Percentiles rank a stretch among this genome's conserved stretches.
Conservation (phyloP, 2,888 invertebrate species). For the Tribolium freemani region DNA sequence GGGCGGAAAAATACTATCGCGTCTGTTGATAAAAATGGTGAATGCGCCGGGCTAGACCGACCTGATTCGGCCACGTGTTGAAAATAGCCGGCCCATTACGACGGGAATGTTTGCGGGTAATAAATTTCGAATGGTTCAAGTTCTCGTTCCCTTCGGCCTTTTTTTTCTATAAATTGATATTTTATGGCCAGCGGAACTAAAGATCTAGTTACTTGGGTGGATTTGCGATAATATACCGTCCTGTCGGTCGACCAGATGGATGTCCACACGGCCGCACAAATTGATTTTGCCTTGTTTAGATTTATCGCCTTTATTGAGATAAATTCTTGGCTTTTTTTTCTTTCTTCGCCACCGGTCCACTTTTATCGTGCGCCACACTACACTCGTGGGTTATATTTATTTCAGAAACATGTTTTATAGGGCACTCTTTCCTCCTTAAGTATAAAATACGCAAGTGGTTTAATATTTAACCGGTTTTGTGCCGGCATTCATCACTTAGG, state of each 20-base stretch:
- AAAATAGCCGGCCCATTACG: constrained; percentile 54
- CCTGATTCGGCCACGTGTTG: constrained; percentile 51
- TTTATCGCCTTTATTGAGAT: constrained; percentile 66
- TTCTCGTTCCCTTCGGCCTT: neutral
- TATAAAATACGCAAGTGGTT: constrained; percentile 48
- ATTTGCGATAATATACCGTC: constrained; percentile 57
- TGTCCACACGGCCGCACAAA: constrained; percentile 56
- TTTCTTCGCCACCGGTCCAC: constrained; percentile 15
- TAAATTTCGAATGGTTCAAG: constrained; percentile 57
- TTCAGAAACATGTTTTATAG: constrained; percentile 53
- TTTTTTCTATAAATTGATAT: constrained; percentile 64
- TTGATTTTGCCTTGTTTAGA: constrained; percentile 64
- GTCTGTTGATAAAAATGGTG: constrained; percentile 6
- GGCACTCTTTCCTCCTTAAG: constrained; percentile 42
- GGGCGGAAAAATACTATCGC: too few relatives aligned
- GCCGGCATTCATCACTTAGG: constrained; percentile 23
- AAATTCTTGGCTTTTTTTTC: constrained; percentile 55
- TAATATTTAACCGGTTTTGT: constrained; percentile 47
- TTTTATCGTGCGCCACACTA: constrained; percentile 50
- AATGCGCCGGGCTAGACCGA: constrained; percentile 27
- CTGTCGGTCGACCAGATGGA: constrained; percentile 56
- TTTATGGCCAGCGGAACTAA: constrained; percentile 61
- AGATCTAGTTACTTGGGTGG: constrained; percentile 60
- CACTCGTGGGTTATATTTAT: constrained; percentile 59
- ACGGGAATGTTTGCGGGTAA: constrained; percentile 61